phyloP scores from a whole-genome alignment of 2,888 invertebrate species.

The Parnassius apollo region DNA sequence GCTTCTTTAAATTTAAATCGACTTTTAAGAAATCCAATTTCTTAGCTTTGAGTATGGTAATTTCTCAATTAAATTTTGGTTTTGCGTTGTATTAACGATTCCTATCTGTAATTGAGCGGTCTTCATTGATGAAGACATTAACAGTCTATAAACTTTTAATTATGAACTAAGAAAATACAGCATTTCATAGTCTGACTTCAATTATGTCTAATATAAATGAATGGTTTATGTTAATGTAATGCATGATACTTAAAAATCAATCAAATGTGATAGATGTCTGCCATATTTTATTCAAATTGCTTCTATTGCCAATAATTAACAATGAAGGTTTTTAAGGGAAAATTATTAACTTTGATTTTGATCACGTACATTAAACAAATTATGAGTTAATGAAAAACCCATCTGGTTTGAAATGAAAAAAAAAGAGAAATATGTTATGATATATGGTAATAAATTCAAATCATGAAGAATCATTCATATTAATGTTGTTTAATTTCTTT shows the following conservation, averaged over 20 bases:
- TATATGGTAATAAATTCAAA: too few species aligned
- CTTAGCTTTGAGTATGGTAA: slow-evolving; percentile 36
- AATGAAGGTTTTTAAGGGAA: slow-evolving; percentile 1
- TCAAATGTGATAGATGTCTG: slow-evolving; percentile 8
- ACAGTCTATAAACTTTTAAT: slow-evolving; percentile 27
- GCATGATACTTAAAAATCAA: slow-evolving; percentile 12
- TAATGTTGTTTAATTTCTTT: too few species aligned
- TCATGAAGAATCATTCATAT: too few species aligned
- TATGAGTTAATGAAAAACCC: not conserved
- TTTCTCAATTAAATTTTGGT: slow-evolving; percentile 37
- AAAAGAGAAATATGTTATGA: too few species aligned
- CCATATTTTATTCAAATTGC: slow-evolving; percentile 13
- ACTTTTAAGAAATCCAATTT: slow-evolving; percentile 38
- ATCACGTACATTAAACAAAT: not conserved
- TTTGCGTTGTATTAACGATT: slow-evolving; percentile 52
- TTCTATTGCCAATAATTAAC: slow-evolving; percentile 4
- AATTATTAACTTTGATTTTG: not conserved
- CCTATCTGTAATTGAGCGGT: slow-evolving; percentile 60
- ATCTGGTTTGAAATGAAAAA: too few species aligned
- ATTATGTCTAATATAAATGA: slow-evolving; percentile 18
- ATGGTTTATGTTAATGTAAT: slow-evolving; percentile 19
- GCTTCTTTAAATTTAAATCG: slow-evolving; percentile 43
- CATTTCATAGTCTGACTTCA: slow-evolving; percentile 17
- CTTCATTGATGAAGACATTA: slow-evolving; percentile 35
- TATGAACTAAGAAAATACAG: slow-evolving; percentile 20